phyloP scores from a whole-genome alignment of 1,140 invertebrate genomes.

The Brachionus plicatilis region DNA sequence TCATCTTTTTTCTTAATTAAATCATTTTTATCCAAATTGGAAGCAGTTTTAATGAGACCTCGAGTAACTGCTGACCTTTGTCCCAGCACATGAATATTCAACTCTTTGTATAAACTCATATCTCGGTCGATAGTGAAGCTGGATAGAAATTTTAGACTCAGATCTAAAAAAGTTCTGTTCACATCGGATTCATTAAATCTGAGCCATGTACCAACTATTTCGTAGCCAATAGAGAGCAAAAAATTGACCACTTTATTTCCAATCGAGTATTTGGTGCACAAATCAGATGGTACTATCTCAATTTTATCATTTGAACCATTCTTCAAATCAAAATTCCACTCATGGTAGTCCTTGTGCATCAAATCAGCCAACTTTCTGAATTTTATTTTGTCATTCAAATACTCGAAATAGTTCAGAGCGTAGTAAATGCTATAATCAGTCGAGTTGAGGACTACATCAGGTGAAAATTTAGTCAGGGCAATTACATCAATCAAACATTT shows the following conservation, averaged over 20 bases:
- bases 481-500: constrained; percentile 24
- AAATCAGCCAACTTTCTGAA: not conserved
- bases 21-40: constrained; percentile 10
- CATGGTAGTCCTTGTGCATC: not conserved
- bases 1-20: not conserved
- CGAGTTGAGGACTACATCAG: not conserved
- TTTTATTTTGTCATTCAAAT: not conserved
- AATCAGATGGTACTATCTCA: constrained; percentile 12
- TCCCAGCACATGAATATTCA: constrained; percentile 26
- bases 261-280: not conserved
- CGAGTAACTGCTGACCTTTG: constrained; percentile 15
- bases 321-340: constrained; percentile 1
- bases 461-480: constrained; percentile 32
- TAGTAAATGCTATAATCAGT: constrained; percentile 25
- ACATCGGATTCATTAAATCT: constrained; percentile 1
- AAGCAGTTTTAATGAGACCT: constrained; percentile 3
- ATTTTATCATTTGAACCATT: not conserved
- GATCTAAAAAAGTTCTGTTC: not conserved
- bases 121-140: constrained; percentile 11
- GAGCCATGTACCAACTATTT: constrained; percentile 31
- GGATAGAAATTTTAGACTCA: constrained; percentile 17
- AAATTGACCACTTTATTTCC: constrained; percentile 31
- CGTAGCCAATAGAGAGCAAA: constrained; percentile 7
- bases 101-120: constrained; percentile 37
- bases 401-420: constrained; percentile 20